A percentile compares a stretch with the other conserved stretches of the same genome.
Conservation (phyloP, 2,113 vertebrate genomes). For the Parus major region DNA sequence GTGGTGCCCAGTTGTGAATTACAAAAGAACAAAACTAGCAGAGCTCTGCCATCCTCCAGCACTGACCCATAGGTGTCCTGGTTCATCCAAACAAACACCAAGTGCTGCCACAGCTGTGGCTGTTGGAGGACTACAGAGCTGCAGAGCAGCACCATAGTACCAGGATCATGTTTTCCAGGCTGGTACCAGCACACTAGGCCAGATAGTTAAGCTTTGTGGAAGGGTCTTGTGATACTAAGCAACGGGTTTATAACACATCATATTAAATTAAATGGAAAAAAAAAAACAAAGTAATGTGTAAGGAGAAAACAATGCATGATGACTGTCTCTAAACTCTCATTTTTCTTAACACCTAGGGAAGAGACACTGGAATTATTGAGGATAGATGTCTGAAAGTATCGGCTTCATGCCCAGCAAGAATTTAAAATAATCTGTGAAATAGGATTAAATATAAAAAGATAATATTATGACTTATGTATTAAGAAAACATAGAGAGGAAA, state of each 20-base stretch:
- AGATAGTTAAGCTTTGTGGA: background rate
- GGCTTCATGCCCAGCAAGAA: background rate
- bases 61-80: background rate
- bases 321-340: background rate
- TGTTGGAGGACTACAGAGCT: background rate
- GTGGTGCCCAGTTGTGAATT: background rate
- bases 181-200: background rate
- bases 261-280: background rate
- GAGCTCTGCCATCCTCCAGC: background rate
- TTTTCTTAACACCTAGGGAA: background rate
- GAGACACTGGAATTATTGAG: background rate
- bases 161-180: accelerated
- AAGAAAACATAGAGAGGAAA: background rate
- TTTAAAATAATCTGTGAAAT: background rate
- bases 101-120: background rate
- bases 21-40: background rate
- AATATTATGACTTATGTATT: background rate
- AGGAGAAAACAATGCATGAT: background rate
- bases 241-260: background rate
- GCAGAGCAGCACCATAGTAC: accelerated
- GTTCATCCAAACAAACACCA: background rate
- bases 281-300: background rate
- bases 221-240: background rate
- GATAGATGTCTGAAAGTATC: background rate
- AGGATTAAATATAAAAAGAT: background rate